A percentile compares a stretch with the other conserved stretches of the same genome.
Evolutionary conservation across 2,888 invertebrate genomes (phyloP).

Genomic region (Campoplex capitator): DNA sequence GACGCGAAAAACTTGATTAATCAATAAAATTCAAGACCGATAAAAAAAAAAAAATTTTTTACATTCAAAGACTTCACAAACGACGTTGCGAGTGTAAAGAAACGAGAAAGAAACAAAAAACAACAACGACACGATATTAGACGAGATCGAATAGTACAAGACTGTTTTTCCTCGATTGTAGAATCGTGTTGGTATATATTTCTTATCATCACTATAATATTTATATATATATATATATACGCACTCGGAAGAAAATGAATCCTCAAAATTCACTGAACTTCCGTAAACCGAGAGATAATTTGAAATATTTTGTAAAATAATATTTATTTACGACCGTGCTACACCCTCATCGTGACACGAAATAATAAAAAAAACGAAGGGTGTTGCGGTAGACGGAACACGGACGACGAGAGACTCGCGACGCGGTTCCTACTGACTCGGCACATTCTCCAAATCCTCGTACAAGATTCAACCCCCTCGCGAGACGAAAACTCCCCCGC

Average conservation of each 20-base stretch:
- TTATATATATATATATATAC: background rate
- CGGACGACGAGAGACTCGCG: conserved; percentile 73
- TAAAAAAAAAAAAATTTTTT: background rate
- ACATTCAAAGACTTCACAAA: background rate
- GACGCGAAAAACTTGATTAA: background rate
- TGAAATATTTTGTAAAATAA: background rate
- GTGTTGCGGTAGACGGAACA: conserved; percentile 58
- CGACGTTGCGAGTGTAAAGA: background rate
- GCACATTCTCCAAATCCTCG: conserved; percentile 78
- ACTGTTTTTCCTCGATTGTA: conserved; percentile 4
- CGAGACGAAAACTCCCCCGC: conserved; percentile 53
- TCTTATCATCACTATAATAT: background rate
- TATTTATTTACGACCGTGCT: conserved; percentile 17
- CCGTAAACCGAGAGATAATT: background rate
- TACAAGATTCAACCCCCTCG: conserved; percentile 73
- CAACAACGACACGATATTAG: background rate
- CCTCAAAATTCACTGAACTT: background rate
- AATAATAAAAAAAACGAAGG: conserved; percentile 60
- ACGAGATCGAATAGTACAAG: background rate
- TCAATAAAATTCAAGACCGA: background rate
- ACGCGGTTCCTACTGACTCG: conserved; percentile 82
- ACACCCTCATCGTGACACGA: conserved; percentile 52
- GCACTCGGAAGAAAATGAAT: background rate
- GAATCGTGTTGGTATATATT: background rate
- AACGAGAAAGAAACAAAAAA: background rate